Evolutionary conservation across 1,140 invertebrate genomes (phyloP), one percentile per base, ranked within the genome.

Genomic region (Hylyphantes graminicola): DNA sequence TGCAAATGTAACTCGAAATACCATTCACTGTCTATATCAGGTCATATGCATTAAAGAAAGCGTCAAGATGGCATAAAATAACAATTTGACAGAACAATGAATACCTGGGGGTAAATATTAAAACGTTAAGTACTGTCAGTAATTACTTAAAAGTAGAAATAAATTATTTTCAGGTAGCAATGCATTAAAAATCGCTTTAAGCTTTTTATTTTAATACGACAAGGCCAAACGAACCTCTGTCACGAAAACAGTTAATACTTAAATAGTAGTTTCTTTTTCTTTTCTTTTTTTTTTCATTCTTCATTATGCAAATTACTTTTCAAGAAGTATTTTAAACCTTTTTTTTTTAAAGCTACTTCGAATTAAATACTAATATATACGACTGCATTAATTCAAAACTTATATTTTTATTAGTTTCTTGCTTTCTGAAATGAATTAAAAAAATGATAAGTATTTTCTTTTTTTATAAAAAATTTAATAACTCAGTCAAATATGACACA

Each of bases 131-230:
- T 35, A 74, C 54, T 57, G 17, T 54, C 19, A 59, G 54, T 74
- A 74, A 74, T 74, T 74, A 55, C 17, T 50, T 55, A 15, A 50
- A 21, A 57, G 72, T n/a, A 57, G 72, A 74, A 74, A 35, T 35
- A 35, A 35, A 74, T 74, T 74, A 74, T 74, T 74, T 74, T 35
- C 50, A 70, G 67, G 72, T 21, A 74, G 72, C 72, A 19, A 4
- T 53, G 50, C 67, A 51, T 70, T 70, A 53, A 70, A 74, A 57
- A 57, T 7, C 17, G 17, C 19, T 74, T 13, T 21, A 21, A 59
- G 72, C 21, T 35, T 59, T 74, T 74, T 74, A 74, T 74, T 74
- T 74, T 74, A 74, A 74, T 74, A 74, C 35, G 72, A 74, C 59
- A 17, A 10, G 15, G 59, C 51, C 10, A 21, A 74, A 70, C 17